Base-by-base conservation (phyloP, 2,797 vertebrate genomes). In the Streptopelia turtur region DNA sequence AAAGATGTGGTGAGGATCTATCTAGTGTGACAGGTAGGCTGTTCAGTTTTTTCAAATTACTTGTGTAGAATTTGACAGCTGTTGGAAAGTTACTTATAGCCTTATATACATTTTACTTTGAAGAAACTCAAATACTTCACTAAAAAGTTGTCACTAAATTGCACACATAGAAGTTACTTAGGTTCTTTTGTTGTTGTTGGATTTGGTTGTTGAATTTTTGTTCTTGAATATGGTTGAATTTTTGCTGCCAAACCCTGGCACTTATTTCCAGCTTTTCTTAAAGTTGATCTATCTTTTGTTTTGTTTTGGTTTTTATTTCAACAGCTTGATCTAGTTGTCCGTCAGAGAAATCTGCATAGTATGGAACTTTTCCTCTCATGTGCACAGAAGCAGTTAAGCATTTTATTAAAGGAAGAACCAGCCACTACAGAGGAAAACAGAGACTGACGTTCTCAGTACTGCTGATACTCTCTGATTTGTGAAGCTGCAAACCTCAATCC, bases 351-450 rank as follows among this genome's bases (percentile, higher is more conserved):
- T 97, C 96, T 98, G 47, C 97, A 96, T 89, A 98, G 98, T 89
- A 94, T 98, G 98, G 98, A 98, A 90, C 97, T 98, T 45, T 98
- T 98, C 96, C 97, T 98, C 43, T 98, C 98, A 25, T 98, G 98
- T 81, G 98, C 98, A n/a, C 98, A 98, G 94, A 98, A 98, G 66
- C 98, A 98, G 85, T 93, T 98, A 84, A 96, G 93, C 18, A 57
- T 97, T 79, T 95, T 98, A 59, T 94, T 98, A 90, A 97, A 97
- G 39, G 98, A 98, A 16, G 97, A 98, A n/a, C 87, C 96, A 45
- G 27, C 70, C 17, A 68, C 95, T 83, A 47, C 83, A 39, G 97
- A 95, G 43, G 96, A 92, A 87, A 84, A 66, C 68, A 90, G 57
- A 84, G 63, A 86, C 10, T 83, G 91, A 81, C 49, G 14, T 78